These are phyloP conservation scores for Himalopsyche phryganea DNA, from an alignment of 1,140 invertebrate species.

Conservation along the genomic window DNA sequence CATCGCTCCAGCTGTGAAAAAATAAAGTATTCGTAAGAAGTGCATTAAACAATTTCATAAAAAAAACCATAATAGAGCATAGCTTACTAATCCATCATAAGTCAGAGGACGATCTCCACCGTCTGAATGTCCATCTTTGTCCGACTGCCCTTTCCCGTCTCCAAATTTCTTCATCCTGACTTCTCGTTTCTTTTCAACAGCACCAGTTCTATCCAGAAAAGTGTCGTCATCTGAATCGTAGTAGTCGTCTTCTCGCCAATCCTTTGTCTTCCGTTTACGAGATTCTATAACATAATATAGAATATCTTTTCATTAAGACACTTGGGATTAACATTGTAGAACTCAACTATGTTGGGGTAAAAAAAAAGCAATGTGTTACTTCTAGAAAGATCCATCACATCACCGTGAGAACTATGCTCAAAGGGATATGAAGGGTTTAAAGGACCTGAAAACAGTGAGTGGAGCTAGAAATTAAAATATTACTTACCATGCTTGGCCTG, in stretches of 20 bases:
- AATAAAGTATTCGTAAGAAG: neutral
- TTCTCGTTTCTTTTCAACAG: constrained; percentile 83
- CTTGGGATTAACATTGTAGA: too few species aligned
- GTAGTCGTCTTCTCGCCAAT: constrained; percentile 87
- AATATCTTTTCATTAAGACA: too few species aligned
- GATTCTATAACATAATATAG: constrained; percentile 48
- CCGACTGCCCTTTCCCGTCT: constrained; percentile 53
- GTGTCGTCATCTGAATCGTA: constrained; percentile 98
- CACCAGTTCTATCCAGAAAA: constrained; percentile 92
- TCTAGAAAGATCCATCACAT: too few species aligned
- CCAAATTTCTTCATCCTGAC: constrained; percentile 69
- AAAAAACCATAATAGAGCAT: too few species aligned
- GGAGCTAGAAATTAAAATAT: too few species aligned
- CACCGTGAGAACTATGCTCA: too few species aligned
- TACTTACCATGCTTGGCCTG: constrained; percentile 49
- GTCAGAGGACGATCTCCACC: constrained; percentile 51
- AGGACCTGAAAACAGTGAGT: too few species aligned
- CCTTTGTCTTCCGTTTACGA: constrained; percentile 65
- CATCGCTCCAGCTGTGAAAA: constrained; percentile 67
- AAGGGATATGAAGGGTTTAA: too few species aligned
- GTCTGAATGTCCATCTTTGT: constrained; percentile 24
- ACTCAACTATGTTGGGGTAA: too few species aligned
- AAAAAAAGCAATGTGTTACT: too few species aligned
- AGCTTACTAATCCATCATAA: constrained; percentile 77
- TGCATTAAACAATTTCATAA: too few species aligned